phyloP scores from a whole-genome alignment of 2,888 invertebrate genomes.

The Beris chalybata region DNA sequence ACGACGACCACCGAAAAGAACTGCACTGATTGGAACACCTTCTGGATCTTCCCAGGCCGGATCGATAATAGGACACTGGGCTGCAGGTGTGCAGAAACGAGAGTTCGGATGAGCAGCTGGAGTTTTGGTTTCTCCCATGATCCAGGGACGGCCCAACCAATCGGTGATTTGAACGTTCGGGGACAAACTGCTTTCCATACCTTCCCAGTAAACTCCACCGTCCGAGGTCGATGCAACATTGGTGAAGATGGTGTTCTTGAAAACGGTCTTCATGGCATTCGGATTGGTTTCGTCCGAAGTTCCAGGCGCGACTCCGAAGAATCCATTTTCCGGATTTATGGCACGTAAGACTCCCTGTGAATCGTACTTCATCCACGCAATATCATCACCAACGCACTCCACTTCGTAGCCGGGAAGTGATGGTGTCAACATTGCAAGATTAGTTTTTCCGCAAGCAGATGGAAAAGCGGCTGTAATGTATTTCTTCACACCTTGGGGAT shows the following conservation, averaged over 20 bases:
- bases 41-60: slow-evolving; percentile 87
- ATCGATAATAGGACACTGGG: slow-evolving; percentile 95
- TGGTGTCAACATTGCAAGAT: slow-evolving; percentile 97
- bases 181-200: slow-evolving; percentile 79
- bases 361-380: slow-evolving; percentile 98
- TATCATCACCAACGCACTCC: slow-evolving; percentile 96
- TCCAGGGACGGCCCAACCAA: slow-evolving; percentile 84
- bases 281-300: slow-evolving; percentile 92
- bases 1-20: slow-evolving; percentile 93
- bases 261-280: slow-evolving; percentile 92
- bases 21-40: slow-evolving; percentile 96
- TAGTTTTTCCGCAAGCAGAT: slow-evolving; percentile 98
- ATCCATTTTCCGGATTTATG: slow-evolving; percentile 98
- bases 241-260: slow-evolving; percentile 93
- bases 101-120: slow-evolving; percentile 98
- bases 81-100: slow-evolving; percentile 93
- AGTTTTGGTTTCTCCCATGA: slow-evolving; percentile 62
- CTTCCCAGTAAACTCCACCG: slow-evolving; percentile 98
- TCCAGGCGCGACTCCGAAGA: slow-evolving; percentile 98
- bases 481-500: slow-evolving; percentile 82
- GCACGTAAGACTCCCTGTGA: slow-evolving; percentile 85
- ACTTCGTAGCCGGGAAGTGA: slow-evolving; percentile 87
- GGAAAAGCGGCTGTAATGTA: slow-evolving; percentile 99
- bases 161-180: slow-evolving; percentile 68
- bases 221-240: slow-evolving; percentile 95